phyloP scores from a whole-genome alignment of 2,888 invertebrate genomes.

The Aspidiotus destructor region DNA sequence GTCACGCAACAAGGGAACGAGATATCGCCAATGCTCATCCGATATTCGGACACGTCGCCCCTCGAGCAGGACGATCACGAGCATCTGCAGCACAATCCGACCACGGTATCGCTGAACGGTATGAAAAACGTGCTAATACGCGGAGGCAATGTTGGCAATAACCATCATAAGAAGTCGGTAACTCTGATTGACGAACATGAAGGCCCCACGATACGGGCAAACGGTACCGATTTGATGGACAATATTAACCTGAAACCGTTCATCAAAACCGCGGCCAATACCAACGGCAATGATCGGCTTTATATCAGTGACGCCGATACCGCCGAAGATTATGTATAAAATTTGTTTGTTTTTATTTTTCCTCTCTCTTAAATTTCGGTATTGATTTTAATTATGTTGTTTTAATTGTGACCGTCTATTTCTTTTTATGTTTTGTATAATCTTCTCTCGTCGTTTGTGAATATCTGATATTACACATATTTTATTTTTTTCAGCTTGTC shows the following conservation, averaged over 20 bases:
- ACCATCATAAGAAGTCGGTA: constrained; percentile 16
- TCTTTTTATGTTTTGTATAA: not conserved
- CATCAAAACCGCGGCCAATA: constrained; percentile 9
- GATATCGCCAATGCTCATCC: constrained; percentile 19
- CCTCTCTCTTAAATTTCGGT: too few species aligned
- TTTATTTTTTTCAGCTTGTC: too few species aligned
- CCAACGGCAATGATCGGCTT: constrained; percentile 6
- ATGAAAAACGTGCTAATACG: constrained; percentile 17
- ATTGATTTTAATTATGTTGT: too few species aligned
- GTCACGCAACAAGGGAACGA: constrained; percentile 20
- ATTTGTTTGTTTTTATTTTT: not conserved
- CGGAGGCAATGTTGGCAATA: not conserved
- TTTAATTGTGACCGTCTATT: not conserved
- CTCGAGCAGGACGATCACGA: constrained; percentile 3
- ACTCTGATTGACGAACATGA: constrained; percentile 15
- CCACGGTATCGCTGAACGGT: constrained; percentile 9
- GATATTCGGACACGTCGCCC: constrained; percentile 16
- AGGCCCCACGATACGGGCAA: not conserved
- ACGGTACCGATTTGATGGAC: constrained; percentile 5
- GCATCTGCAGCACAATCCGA: constrained; percentile 1
- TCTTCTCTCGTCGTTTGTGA: too few species aligned
- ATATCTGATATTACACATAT: too few species aligned
- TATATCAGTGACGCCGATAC: constrained; percentile 7
- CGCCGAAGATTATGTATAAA: constrained; percentile 29
- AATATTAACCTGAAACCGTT: constrained; percentile 15